phyloP scores from a whole-genome alignment of 2,888 invertebrate genomes.

The Athripsodes cinereus region DNA sequence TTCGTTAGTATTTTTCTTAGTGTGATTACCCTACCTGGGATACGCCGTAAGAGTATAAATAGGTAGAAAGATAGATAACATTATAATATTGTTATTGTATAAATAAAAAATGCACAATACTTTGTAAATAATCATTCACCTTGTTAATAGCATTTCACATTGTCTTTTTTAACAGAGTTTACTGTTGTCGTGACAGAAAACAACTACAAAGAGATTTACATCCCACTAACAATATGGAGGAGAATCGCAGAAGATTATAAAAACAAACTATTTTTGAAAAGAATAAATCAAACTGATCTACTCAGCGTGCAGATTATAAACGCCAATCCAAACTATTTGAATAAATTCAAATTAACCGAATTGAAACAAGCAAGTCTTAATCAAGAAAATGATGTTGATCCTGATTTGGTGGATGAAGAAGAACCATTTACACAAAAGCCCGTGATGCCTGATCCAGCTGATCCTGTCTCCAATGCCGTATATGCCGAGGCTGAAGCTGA shows the following conservation, averaged over 20 bases:
- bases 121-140: background rate
- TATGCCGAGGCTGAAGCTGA: slow-evolving; percentile 28
- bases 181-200: slow-evolving; percentile 18
- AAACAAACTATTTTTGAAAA: background rate
- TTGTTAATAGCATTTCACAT: slow-evolving; percentile 4
- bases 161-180: slow-evolving; percentile 20
- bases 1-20: no score
- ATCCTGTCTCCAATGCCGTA: slow-evolving; percentile 33
- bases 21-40: no score
- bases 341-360: background rate
- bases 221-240: slow-evolving; percentile 22
- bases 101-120: no score
- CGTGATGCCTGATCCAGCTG: slow-evolving; percentile 25
- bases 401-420: slow-evolving; percentile 7
- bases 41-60: no score
- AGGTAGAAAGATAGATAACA: no score
- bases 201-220: slow-evolving; percentile 24
- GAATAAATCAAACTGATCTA: background rate
- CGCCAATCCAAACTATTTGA: background rate
- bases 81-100: no score
- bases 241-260: slow-evolving; percentile 12
- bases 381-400: background rate
- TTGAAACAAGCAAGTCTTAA: background rate
- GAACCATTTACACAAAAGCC: slow-evolving; percentile 16
- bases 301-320: background rate